phyloP scores from a whole-genome alignment of 1,140 invertebrate genomes.

The Drosophila melanogaster region Release_6_plus_ISO1_MT NT_037436.4:7265501-7266000 shows the following conservation, averaged over 20 bases:
- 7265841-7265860: slow-evolving; percentile 48
- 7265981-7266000: neutral
- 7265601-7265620: slow-evolving; percentile 54
- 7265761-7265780: slow-evolving; percentile 60
- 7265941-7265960: neutral
- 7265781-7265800: slow-evolving; percentile 79
- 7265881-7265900: slow-evolving; percentile 19
- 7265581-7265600: neutral
- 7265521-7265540: slow-evolving; percentile 33
- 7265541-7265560: slow-evolving; percentile 48
- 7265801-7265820: slow-evolving; percentile 51
- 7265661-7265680: slow-evolving; percentile 2
- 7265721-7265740: slow-evolving; percentile 80
- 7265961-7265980: neutral
- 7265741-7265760: slow-evolving; percentile 26
- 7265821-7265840: slow-evolving; percentile 69
- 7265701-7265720: slow-evolving; percentile 68
- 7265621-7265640: slow-evolving; percentile 53
- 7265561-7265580: neutral
- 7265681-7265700: slow-evolving; percentile 7
- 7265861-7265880: slow-evolving; percentile 36
- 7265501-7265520: slow-evolving; percentile 69
- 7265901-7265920: neutral
- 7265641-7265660: slow-evolving; percentile 66
- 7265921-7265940: neutral